phyloP scores from a whole-genome alignment of 2,888 invertebrate genomes.

The Acronicta alni region DNA sequence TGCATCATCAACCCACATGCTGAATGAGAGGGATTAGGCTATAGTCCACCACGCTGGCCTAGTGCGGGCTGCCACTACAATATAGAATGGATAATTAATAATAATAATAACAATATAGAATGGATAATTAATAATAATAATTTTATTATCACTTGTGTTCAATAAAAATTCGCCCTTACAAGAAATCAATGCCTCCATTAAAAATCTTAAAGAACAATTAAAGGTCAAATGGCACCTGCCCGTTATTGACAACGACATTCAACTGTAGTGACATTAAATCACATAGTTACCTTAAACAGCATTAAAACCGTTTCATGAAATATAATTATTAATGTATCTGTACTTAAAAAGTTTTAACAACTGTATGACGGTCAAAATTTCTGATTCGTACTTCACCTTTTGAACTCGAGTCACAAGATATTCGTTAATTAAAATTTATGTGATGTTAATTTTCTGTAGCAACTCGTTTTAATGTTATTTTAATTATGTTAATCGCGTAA shows the following conservation, averaged over 20 bases:
- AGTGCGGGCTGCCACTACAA: no score
- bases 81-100: no score
- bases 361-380: slow-evolving; percentile 25
- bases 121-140: slow-evolving; percentile 13
- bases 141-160: slow-evolving; percentile 14
- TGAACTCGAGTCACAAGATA: slow-evolving; percentile 25
- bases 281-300: slow-evolving; percentile 51
- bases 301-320: slow-evolving; percentile 17
- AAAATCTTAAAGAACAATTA: slow-evolving; percentile 36
- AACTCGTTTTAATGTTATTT: slow-evolving; percentile 9
- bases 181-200: slow-evolving; percentile 27
- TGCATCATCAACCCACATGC: no score
- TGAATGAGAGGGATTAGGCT: no score
- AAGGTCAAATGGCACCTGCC: slow-evolving; percentile 50
- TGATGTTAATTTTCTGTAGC: slow-evolving; percentile 24
- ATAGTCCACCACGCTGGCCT: no score
- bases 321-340: slow-evolving; percentile 10
- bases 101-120: neutral
- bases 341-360: slow-evolving; percentile 13
- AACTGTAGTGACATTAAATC: slow-evolving; percentile 52
- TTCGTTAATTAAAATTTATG: slow-evolving; percentile 40
- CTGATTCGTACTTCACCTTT: slow-evolving; percentile 51
- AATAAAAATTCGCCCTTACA: slow-evolving; percentile 24
- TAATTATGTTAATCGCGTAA: neutral
- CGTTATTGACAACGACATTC: slow-evolving; percentile 50